Conservation (phyloP, 2,113 vertebrate genomes). For the Columba janthina region DNA sequence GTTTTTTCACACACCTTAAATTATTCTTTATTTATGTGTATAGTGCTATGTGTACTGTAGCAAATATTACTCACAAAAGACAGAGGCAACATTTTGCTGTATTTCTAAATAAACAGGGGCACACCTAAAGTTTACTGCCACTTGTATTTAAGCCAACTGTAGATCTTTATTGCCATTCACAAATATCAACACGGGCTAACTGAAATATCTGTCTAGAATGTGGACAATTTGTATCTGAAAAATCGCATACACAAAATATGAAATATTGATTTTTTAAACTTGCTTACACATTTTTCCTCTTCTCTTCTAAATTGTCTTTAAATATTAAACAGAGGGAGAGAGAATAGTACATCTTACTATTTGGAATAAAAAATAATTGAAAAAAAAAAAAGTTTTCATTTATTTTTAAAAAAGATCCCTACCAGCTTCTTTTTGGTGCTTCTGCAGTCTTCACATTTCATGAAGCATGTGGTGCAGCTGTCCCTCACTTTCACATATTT, state of each 20-base stretch:
- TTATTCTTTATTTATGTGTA: neutral
- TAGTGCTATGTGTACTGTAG: neutral
- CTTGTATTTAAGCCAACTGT: neutral
- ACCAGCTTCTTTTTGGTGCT: neutral
- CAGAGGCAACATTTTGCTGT: neutral
- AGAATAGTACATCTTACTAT: neutral
- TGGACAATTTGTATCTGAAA: neutral
- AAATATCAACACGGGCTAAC: neutral
- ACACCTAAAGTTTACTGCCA: neutral
- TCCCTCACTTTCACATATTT: neutral
- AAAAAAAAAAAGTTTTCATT: neutral
- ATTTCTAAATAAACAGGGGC: neutral
- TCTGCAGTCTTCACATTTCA: neutral
- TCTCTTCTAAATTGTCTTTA: neutral
- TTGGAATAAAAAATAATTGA: neutral
- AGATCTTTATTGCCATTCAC: neutral
- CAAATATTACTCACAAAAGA: neutral
- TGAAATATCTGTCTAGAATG: neutral
- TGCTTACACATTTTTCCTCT: neutral
- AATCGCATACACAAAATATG: neutral
- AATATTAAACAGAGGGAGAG: neutral
- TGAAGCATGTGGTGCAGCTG: neutral
- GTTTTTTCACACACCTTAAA: neutral
- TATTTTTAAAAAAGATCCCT: neutral
- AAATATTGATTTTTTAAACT: neutral